A percentile compares a stretch with the other conserved stretches of the same genome.
These are phyloP conservation scores for Polypterus senegalus DNA, from an alignment of 2,113 vertebrate species.

Conservation along the genomic window DNA sequence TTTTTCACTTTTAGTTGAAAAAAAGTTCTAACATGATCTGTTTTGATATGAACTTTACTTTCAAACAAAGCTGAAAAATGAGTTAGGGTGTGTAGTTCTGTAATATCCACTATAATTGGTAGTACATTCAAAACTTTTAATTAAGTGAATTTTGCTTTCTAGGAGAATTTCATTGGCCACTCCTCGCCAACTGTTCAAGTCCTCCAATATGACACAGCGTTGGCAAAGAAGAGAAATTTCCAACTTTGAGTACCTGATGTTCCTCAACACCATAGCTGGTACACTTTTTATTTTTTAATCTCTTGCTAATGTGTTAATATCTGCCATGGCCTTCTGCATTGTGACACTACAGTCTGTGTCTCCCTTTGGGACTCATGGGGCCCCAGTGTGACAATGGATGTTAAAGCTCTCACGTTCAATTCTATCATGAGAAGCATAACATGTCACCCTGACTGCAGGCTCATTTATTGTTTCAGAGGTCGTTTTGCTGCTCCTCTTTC, in stretches of 20 bases:
- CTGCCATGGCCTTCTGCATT: constrained; percentile 31
- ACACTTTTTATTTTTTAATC: constrained; percentile 35
- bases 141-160: constrained; percentile 29
- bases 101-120: too few species aligned
- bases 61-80: too few species aligned
- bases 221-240: constrained; percentile 97
- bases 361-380: constrained; percentile 33
- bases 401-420: constrained; percentile 33
- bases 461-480: constrained; percentile 37
- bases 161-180: constrained; percentile 92
- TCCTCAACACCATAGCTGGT: constrained; percentile 97
- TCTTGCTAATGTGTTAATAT: constrained; percentile 33
- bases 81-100: too few species aligned
- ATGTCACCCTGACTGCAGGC: constrained; percentile 30
- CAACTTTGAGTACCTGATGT: constrained; percentile 98
- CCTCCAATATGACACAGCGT: constrained; percentile 97
- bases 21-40: too few species aligned
- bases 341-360: constrained; percentile 28
- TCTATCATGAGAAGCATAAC: constrained; percentile 34
- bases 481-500: constrained; percentile 36
- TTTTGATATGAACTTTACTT: too few species aligned
- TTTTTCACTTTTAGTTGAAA: too few species aligned
- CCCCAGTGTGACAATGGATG: constrained; percentile 30
- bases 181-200: constrained; percentile 93
- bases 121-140: constrained; percentile 16